These are phyloP conservation scores for Apodemia duryi DNA, from an alignment of 2,888 invertebrate species.

Conservation along the genomic window DNA sequence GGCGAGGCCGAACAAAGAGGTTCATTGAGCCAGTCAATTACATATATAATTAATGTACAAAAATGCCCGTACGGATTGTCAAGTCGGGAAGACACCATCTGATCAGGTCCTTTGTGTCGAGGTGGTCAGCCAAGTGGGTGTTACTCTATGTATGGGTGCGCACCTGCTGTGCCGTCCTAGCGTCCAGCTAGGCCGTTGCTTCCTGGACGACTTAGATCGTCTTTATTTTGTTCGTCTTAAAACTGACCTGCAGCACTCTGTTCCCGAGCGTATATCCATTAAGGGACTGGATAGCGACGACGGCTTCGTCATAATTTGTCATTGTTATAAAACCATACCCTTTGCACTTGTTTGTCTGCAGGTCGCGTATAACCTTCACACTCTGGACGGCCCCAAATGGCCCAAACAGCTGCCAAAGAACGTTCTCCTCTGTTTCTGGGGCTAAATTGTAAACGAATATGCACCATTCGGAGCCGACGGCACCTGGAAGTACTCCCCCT, in stretches of 20 bases:
- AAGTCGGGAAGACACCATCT: conserved; percentile 49
- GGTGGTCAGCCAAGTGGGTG: conserved; percentile 26
- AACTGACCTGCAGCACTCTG: conserved; percentile 94
- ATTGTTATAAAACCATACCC: conserved; percentile 97
- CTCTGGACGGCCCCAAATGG: conserved; percentile 96
- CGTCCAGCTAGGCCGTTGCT: conserved; percentile 59
- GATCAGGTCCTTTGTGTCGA: conserved; percentile 36
- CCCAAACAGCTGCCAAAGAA: conserved; percentile 97
- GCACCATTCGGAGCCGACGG: conserved; percentile 89
- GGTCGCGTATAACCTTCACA: conserved; percentile 95
- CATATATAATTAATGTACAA: conserved; percentile 59
- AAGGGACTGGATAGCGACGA: conserved; percentile 93
- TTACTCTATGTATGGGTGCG: conserved; percentile 69
- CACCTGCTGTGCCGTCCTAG: conserved; percentile 76
- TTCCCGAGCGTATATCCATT: conserved; percentile 95
- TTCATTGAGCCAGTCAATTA: conserved; percentile 49
- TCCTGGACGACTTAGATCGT: conserved; percentile 79
- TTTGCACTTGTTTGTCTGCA: conserved; percentile 96
- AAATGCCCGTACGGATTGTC: conserved; percentile 43
- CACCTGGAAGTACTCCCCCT: conserved; percentile 88
- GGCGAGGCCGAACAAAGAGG: conserved; percentile 57
- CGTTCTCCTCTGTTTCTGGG: conserved; percentile 97
- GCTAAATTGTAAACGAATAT: conserved; percentile 98
- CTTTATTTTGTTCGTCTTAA: conserved; percentile 92
- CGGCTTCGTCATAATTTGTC: conserved; percentile 96